These are phyloP conservation scores for Muscicapa adusta DNA, from an alignment of 2,113 vertebrate species.

Conservation along the genomic window DNA sequence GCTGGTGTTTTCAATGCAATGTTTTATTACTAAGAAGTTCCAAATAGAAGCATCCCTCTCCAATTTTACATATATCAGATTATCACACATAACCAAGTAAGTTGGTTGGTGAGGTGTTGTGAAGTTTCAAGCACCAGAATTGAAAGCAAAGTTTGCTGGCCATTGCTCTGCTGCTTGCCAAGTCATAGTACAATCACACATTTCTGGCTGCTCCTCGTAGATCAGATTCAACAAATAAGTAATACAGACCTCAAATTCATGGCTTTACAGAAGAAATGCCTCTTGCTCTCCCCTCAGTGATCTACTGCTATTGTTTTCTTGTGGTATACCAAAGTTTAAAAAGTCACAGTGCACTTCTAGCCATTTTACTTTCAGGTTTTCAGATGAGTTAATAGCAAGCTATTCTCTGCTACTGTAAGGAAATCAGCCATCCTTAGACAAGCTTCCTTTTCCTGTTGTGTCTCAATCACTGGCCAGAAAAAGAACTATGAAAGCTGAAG, in stretches of 20 bases:
- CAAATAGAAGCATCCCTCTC: not conserved
- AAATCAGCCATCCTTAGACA: constrained; percentile 3
- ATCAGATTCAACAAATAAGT: not conserved
- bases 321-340: not conserved
- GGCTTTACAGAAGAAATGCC: not conserved
- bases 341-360: not conserved
- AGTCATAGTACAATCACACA: not conserved
- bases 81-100: not conserved
- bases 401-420: not conserved
- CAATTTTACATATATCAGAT: not conserved
- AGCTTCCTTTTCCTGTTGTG: constrained; percentile 32
- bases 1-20: not conserved
- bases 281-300: not conserved
- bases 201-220: not conserved
- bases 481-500: constrained; percentile 3
- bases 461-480: constrained; percentile 14
- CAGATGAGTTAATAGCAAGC: not conserved
- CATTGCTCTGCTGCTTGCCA: not conserved
- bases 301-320: not conserved
- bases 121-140: not conserved
- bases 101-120: not conserved
- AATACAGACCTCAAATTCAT: not conserved
- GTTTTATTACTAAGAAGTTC: not conserved
- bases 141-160: not conserved
- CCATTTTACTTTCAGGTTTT: not conserved